phyloP scores from a whole-genome alignment of 1,140 invertebrate species.

The Drosophila arizonae region DNA sequence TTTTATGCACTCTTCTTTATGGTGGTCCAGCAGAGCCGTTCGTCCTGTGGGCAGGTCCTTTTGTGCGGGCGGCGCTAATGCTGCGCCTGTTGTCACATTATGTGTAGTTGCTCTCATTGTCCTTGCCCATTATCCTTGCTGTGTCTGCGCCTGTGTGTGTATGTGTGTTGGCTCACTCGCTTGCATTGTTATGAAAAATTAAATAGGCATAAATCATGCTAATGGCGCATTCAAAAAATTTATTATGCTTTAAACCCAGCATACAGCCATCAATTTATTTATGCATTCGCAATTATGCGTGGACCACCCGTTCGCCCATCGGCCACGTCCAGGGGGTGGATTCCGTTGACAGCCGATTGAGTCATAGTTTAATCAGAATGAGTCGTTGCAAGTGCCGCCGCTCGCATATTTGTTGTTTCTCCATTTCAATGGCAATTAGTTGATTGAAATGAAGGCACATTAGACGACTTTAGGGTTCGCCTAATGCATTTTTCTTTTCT shows the following conservation, averaged over 20 bases:
- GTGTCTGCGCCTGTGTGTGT: not conserved
- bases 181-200: conserved; percentile 80
- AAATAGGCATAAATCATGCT: conserved; percentile 82
- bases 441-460: conserved; percentile 52
- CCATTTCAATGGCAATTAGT: conserved; percentile 69
- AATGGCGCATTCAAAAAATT: conserved; percentile 80
- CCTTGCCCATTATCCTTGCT: conserved; percentile 17
- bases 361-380: conserved; percentile 11
- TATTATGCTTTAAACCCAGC: conserved; percentile 75
- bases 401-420: conserved; percentile 28
- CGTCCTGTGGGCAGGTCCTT: conserved; percentile 5
- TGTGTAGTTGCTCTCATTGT: conserved; percentile 47
- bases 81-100: conserved; percentile 62
- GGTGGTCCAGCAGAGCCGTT: conserved; percentile 22
- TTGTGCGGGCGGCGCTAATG: conserved; percentile 67
- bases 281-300: conserved; percentile 65
- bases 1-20: conserved; percentile 75
- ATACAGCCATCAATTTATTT: conserved; percentile 58
- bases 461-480: not conserved
- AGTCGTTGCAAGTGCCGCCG: no score
- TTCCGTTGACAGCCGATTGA: conserved; percentile 31
- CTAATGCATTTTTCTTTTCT: not conserved
- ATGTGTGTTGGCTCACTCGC: not conserved
- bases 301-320: conserved; percentile 21
- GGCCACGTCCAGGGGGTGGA: conserved; percentile 20